Conservation (phyloP, 2,113 vertebrate species). For the Balaenoptera acutorostrata region DNA sequence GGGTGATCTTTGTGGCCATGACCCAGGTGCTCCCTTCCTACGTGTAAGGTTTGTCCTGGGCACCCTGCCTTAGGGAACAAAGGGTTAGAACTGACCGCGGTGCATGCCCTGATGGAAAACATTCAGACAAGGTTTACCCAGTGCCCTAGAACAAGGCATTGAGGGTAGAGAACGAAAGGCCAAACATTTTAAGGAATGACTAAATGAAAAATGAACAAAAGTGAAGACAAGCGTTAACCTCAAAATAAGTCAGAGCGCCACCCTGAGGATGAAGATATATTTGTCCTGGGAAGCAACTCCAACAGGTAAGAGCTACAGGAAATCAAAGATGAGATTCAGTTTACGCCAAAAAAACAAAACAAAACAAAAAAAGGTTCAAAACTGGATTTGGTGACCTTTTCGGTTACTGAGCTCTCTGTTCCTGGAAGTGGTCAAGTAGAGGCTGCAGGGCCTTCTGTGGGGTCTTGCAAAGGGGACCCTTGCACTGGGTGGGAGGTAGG, state of each 20-base stretch:
- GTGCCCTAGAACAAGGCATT: background rate
- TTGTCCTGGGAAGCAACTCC: background rate
- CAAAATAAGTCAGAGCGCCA: background rate
- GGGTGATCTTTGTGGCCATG: accelerated
- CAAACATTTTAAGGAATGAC: background rate
- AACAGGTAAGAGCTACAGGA: background rate
- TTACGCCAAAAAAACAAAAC: background rate
- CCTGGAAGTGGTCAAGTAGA: background rate
- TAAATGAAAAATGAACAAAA: background rate
- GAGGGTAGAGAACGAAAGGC: background rate
- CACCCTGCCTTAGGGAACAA: background rate
- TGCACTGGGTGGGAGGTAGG: no score
- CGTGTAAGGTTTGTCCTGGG: background rate
- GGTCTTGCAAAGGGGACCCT: background rate
- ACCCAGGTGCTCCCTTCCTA: background rate
- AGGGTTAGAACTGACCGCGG: background rate
- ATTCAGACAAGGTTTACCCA: accelerated
- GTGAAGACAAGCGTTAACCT: background rate
- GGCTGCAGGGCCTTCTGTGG: no score
- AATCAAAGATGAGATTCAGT: background rate
- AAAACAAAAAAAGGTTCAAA: background rate
- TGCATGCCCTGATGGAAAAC: background rate
- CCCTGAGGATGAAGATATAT: accelerated
- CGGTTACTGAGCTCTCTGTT: background rate
- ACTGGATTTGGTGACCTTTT: background rate